Percentiles rank a stretch among this genome's conserved stretches.
These are phyloP conservation scores for Ceratothoa steindachneri DNA, from an alignment of 2,888 invertebrate genomes.

Conservation along the genomic window DNA sequence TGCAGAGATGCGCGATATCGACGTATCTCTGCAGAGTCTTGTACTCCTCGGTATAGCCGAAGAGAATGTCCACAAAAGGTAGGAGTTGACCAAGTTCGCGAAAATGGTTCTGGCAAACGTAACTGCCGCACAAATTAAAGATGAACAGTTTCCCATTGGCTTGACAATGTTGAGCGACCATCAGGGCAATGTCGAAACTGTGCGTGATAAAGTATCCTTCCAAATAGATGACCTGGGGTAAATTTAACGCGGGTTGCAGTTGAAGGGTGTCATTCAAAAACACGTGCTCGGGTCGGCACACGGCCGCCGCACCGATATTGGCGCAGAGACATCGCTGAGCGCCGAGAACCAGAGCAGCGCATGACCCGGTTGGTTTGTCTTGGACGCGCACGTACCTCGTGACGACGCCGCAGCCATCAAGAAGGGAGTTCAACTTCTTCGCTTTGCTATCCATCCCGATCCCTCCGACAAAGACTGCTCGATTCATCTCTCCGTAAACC, in stretches of 20 bases:
- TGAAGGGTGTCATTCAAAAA: conserved; percentile 43
- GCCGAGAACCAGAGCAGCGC: conserved; percentile 57
- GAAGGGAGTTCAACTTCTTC: conserved; percentile 53
- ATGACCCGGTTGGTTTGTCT: conserved; percentile 56
- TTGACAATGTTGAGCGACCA: conserved; percentile 45
- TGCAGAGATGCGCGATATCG: conserved; percentile 16
- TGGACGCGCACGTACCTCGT: conserved; percentile 49
- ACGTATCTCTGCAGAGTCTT: conserved; percentile 53
- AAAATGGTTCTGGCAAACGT: conserved; percentile 56
- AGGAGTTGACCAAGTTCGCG: conserved; percentile 55
- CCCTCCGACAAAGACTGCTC: conserved; percentile 56
- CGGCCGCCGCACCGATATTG: conserved; percentile 59
- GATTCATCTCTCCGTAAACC: conserved; percentile 48
- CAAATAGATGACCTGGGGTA: conserved; percentile 55
- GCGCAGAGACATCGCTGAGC: conserved; percentile 57
- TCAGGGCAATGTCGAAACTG: conserved; percentile 55
- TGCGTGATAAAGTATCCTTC: conserved; percentile 62
- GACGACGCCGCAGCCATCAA: conserved; percentile 55
- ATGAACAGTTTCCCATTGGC: background rate
- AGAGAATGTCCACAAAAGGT: conserved; percentile 57
- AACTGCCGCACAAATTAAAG: conserved; percentile 59
- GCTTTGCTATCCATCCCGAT: conserved; percentile 58
- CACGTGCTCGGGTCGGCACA: conserved; percentile 53
- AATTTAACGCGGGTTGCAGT: conserved; percentile 18
- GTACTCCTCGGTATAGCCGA: conserved; percentile 61